Percentiles rank a stretch among this genome's conserved stretches.
Evolutionary conservation across 2,888 invertebrate species (phyloP).

Genomic region (Salpingus planirostris): DNA sequence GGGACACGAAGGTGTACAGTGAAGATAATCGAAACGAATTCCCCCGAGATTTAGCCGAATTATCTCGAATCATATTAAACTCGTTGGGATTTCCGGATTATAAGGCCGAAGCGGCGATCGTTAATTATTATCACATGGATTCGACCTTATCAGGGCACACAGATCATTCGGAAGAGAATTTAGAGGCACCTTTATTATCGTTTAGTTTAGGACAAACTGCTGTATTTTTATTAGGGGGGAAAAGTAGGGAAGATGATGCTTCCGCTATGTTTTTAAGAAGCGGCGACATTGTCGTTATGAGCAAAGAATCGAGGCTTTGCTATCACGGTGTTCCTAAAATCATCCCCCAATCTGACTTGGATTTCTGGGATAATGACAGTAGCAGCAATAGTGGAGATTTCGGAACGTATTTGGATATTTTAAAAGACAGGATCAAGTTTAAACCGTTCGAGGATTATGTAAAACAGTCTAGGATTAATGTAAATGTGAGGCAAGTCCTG

Average conservation of each 20-base stretch:
- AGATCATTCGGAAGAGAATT: slow-evolving; percentile 85
- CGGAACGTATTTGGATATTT: slow-evolving; percentile 24
- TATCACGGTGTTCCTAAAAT: slow-evolving; percentile 95
- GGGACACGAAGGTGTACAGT: slow-evolving; percentile 86
- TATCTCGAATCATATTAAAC: slow-evolving; percentile 56
- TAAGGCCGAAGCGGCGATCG: slow-evolving; percentile 84
- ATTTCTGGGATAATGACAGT: slow-evolving; percentile 42
- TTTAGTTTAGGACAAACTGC: slow-evolving; percentile 90
- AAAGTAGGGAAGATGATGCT: slow-evolving; percentile 56
- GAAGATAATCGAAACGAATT: slow-evolving; percentile 59
- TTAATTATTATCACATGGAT: slow-evolving; percentile 92
- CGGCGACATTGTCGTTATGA: slow-evolving; percentile 91
- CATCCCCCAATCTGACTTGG: slow-evolving; percentile 43
- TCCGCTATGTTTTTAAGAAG: slow-evolving; percentile 67
- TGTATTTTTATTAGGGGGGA: slow-evolving; percentile 86
- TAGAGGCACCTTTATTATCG: slow-evolving; percentile 59
- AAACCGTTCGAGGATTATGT: slow-evolving; percentile 53
- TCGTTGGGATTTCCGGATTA: slow-evolving; percentile 53
- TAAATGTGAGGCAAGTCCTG: slow-evolving; percentile 89
- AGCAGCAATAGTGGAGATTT: slow-evolving; percentile 20
- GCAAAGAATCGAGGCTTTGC: slow-evolving; percentile 68
- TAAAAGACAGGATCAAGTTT: slow-evolving; percentile 44
- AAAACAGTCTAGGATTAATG: slow-evolving; percentile 72
- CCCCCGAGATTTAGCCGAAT: slow-evolving; percentile 60
- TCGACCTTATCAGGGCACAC: slow-evolving; percentile 90